Evolutionary conservation across 2,113 vertebrate species (phyloP), one percentile per base, ranked within the genome.

Genomic region (Salvelinus fontinalis): DNA sequence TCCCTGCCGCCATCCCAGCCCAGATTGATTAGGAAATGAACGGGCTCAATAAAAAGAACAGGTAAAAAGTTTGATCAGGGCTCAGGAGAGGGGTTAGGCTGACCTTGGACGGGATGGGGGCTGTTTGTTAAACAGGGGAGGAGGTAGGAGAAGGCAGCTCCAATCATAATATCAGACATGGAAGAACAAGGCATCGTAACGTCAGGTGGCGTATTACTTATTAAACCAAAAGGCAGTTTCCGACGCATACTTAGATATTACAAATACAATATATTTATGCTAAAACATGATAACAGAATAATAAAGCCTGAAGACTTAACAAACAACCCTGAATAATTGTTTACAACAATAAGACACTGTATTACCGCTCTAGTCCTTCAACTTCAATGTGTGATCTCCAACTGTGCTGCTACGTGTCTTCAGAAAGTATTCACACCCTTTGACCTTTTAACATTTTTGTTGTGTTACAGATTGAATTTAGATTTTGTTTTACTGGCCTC

Each of bases 201-300:
- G 8, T n/a, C 8, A 62, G 5, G 16, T 24, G 18, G 5, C 9
- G 84, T 84, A 82, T 86, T 31, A 59, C 27, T n/a, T 81, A 60
- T 71, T 70, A 81, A 77, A 78, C 78, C 51, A 18, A 54, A 54
- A 44, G 51, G 51, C 13, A 51, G 49, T 54, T 54, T 4, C 51
- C 51, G 16, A 18, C 5, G 51, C 16, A 18, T n/a, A 24, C 9
- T 62, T 9, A 62, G 13, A 20, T 18, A 57, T 57, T 57, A 20
- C 54, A 57, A 13, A 57, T 20, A 57, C 54, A 57, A 57, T 18
- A 4, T 20, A 57, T 44, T 44, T 44, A 9, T 44, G 9, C 39
- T 44, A 11, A 44, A 44, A 44, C 39, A 44, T 44, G 11, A 12
- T 5, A 20, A 20, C 14, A 20, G 18, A 57, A 57, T 57, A 1